These are phyloP conservation scores for Sorex araneus DNA, from an alignment of 2,113 vertebrate genomes.

Conservation along the genomic window DNA sequence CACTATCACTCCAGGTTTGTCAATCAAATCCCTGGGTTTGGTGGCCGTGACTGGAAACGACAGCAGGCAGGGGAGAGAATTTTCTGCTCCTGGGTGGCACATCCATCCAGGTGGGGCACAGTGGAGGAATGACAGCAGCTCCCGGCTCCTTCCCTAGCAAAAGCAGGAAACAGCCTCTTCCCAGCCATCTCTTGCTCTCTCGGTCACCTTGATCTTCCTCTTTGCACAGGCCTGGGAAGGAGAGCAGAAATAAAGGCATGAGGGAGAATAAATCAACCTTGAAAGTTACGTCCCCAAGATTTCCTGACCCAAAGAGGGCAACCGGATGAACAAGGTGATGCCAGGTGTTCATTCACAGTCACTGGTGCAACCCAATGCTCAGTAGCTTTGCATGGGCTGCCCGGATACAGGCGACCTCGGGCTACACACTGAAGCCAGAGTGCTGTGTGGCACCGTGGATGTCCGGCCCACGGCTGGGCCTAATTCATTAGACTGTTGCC, in stretches of 20 bases:
- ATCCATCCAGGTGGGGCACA: background rate
- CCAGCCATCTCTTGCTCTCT: background rate
- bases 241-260: background rate
- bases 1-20: background rate
- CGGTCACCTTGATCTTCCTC: background rate
- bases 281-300: background rate
- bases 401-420: background rate
- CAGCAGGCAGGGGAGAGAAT: background rate
- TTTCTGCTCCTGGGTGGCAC: background rate
- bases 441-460: background rate
- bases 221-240: background rate
- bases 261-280: background rate
- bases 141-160: background rate
- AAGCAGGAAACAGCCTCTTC: background rate
- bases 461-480: background rate
- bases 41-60: background rate
- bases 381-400: background rate
- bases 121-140: background rate
- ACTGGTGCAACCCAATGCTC: conserved; percentile 7
- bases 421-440: background rate
- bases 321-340: background rate
- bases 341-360: background rate
- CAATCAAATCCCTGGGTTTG: background rate
- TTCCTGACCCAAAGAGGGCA: background rate
- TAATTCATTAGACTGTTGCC: background rate